These are phyloP conservation scores for Platysternon megacephalum DNA, from an alignment of 2,113 vertebrate species.

Conservation along the genomic window DNA sequence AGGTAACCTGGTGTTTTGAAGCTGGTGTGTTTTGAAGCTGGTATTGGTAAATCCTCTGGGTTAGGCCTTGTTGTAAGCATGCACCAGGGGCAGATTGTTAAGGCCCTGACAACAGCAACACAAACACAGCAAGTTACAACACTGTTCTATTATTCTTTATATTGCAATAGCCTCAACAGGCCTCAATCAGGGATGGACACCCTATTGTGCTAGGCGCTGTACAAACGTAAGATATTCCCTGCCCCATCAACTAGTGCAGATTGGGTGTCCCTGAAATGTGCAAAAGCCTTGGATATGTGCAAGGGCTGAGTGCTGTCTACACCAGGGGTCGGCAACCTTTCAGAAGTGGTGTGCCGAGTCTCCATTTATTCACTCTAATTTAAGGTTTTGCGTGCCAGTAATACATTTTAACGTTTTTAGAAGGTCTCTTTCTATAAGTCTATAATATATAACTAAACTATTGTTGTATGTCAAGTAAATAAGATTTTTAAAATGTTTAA, in stretches of 20 bases:
- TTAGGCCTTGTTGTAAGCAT: neutral
- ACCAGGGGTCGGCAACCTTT: too few relatives aligned
- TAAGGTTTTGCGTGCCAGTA: too few relatives aligned
- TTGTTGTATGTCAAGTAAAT: too few relatives aligned
- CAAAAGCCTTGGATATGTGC: neutral
- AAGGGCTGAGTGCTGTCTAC: neutral
- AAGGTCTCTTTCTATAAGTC: too few relatives aligned
- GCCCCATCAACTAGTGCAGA: neutral
- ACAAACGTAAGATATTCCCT: neutral
- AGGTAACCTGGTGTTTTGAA: neutral
- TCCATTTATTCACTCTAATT: too few relatives aligned
- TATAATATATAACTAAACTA: too few relatives aligned
- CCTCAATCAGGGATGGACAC: neutral
- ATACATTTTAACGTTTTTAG: too few relatives aligned
- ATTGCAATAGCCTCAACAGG: neutral
- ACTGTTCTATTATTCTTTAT: neutral
- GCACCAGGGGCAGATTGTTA: neutral
- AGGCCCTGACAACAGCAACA: accelerated
- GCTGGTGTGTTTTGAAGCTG: accelerated
- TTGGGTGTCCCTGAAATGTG: neutral
- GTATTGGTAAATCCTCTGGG: accelerated
- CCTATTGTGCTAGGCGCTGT: neutral
- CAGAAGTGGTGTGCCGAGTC: too few relatives aligned
- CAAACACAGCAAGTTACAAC: neutral
- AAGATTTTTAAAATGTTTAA: too few relatives aligned